Percentiles rank a stretch among this genome's conserved stretches.
Evolutionary conservation across 2,797 vertebrate genomes (phyloP).

Genomic region (Eleutherodactylus coqui): DNA sequence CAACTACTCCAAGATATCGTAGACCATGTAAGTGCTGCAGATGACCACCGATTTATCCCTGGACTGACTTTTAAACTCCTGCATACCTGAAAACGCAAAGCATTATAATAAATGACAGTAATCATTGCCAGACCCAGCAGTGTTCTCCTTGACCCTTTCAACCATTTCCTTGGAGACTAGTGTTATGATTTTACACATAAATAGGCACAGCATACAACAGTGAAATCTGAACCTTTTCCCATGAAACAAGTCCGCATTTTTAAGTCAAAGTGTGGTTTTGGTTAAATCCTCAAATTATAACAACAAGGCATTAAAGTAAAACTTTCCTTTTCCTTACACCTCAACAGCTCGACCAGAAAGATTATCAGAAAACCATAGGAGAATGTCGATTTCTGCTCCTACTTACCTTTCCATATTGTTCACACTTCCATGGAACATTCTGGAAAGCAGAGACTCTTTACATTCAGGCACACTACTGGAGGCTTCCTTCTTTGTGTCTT

Average conservation of each 20-base stretch:
- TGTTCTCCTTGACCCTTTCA: conserved; percentile 55
- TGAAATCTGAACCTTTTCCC: conserved; percentile 34
- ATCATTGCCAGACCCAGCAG: conserved; percentile 52
- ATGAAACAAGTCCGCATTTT: conserved; percentile 16
- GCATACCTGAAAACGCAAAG: conserved; percentile 39
- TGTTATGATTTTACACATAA: conserved; percentile 27
- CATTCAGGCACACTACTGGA: background rate
- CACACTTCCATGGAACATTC: background rate
- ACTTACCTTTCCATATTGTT: background rate
- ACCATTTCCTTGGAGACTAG: conserved; percentile 36
- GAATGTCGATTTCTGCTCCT: background rate
- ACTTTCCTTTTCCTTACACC: background rate
- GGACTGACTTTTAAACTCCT: conserved; percentile 36
- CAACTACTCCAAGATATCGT: conserved; percentile 84
- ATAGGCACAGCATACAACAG: conserved; percentile 8
- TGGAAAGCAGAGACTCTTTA: background rate
- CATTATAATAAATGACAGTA: conserved; percentile 54
- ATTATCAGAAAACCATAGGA: background rate
- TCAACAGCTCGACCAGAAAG: background rate
- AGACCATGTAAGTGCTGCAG: conserved; percentile 82
- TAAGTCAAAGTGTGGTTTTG: conserved; percentile 18
- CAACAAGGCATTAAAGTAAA: background rate
- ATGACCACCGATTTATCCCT: conserved; percentile 44
- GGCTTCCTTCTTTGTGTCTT: background rate
- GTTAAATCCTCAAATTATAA: conserved; percentile 22